Evolutionary conservation across 2,113 vertebrate species (phyloP).

Genomic region (Vulpes lagopus): DNA sequence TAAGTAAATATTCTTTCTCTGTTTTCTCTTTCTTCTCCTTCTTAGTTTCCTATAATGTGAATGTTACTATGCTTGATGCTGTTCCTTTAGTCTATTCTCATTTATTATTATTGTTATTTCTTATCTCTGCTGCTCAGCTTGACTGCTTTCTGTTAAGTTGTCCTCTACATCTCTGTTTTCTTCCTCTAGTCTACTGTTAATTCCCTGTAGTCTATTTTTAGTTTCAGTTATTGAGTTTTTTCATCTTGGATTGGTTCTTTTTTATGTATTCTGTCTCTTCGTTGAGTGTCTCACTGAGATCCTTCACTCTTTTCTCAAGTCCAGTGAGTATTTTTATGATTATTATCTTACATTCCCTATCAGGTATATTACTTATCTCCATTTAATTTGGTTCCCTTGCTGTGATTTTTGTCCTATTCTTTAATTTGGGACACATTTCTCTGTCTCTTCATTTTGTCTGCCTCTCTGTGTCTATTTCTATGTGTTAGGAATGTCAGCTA

Average conservation of each 20-base stretch:
- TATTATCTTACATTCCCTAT: neutral
- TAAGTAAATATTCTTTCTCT: neutral
- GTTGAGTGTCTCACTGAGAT: neutral
- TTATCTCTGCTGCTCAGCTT: neutral
- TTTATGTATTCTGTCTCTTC: neutral
- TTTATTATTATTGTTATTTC: neutral
- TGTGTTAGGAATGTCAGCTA: neutral
- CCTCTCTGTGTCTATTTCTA: neutral
- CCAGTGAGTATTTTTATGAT: neutral
- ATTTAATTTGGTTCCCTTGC: neutral
- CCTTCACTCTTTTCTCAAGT: neutral
- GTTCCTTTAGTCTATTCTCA: neutral
- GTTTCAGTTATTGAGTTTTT: neutral
- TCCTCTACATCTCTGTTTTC: neutral
- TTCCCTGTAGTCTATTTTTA: neutral
- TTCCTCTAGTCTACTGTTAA: neutral
- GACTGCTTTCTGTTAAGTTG: neutral
- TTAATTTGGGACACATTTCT: neutral
- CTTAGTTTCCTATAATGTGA: neutral
- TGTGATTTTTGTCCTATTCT: neutral
- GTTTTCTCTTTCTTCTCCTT: neutral
- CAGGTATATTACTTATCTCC: neutral
- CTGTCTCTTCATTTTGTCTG: neutral
- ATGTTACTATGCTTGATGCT: neutral
- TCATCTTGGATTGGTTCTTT: neutral